Conservation (phyloP, 2,797 vertebrate species). For the Vireo griseus region DNA sequence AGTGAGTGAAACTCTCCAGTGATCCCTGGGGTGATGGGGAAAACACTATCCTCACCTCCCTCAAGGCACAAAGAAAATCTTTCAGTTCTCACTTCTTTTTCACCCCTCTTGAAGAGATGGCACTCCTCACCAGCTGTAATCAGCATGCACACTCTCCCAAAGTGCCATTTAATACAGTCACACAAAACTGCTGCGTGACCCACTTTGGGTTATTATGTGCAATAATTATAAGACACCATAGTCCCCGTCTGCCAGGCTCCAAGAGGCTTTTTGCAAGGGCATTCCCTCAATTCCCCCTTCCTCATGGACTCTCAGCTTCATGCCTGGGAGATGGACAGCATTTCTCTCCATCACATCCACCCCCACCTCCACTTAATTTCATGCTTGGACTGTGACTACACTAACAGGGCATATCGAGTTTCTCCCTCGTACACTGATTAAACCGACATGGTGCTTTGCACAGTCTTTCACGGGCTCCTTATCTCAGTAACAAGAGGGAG, state of each 20-base stretch:
- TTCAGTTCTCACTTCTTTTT: neutral
- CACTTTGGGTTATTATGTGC: conserved; percentile 14
- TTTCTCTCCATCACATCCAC: conserved; percentile 10
- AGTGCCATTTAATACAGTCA: conserved; percentile 27
- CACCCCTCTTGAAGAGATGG: neutral
- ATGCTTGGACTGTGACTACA: conserved; percentile 47
- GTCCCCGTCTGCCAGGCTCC: conserved; percentile 20
- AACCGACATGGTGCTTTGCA: conserved; percentile 70
- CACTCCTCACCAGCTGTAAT: conserved; percentile 29
- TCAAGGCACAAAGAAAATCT: neutral
- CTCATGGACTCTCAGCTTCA: neutral
- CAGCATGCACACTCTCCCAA: neutral
- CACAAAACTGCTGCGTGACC: conserved; percentile 19
- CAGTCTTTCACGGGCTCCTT: conserved; percentile 71
- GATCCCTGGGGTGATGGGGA: neutral
- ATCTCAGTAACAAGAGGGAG: conserved; percentile 64
- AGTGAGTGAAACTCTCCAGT: neutral
- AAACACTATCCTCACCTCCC: neutral
- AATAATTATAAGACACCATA: conserved; percentile 12
- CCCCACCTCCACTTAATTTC: conserved; percentile 50
- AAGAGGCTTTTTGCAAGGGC: conserved; percentile 45
- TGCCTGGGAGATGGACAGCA: conserved; percentile 20
- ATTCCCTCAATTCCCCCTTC: neutral
- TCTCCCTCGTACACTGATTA: conserved; percentile 65
- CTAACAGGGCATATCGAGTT: conserved; percentile 67